These are phyloP conservation scores for Timandra comae DNA, from an alignment of 2,888 invertebrate species.

Conservation along the genomic window DNA sequence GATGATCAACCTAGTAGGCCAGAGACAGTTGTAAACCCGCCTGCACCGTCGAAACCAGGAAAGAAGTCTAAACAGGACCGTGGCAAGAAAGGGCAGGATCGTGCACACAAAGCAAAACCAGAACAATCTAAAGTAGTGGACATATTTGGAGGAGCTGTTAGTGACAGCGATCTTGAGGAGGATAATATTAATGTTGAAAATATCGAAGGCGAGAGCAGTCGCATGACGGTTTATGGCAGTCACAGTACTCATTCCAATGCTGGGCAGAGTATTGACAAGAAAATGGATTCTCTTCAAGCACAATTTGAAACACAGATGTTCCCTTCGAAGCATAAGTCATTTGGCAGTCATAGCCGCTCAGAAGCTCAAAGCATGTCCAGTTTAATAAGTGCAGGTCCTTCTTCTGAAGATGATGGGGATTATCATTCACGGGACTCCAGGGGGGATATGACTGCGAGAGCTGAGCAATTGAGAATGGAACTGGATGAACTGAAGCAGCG, in stretches of 20 bases:
- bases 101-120: conserved; percentile 34
- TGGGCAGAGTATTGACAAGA: conserved; percentile 41
- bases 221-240: conserved; percentile 84
- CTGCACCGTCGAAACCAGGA: conserved; percentile 6
- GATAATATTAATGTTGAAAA: conserved; percentile 86
- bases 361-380: conserved; percentile 33
- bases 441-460: conserved; percentile 78
- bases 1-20: conserved; percentile 75
- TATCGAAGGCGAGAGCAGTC: conserved; percentile 85
- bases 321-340: conserved; percentile 34
- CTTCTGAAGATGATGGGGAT: conserved; percentile 55
- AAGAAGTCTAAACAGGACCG: conserved; percentile 12
- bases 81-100: conserved; percentile 6
- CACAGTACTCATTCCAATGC: conserved; percentile 79
- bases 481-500: conserved; percentile 85
- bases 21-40: conserved; percentile 6
- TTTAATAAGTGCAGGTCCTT: conserved; percentile 35
- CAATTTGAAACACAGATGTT: conserved; percentile 61
- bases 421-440: conserved; percentile 49
- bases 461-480: conserved; percentile 84
- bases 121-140: conserved; percentile 74
- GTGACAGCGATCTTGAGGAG: conserved; percentile 90
- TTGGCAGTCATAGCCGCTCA: conserved; percentile 30
- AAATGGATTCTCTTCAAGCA: conserved; percentile 39
- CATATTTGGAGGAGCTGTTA: conserved; percentile 94